A percentile compares a stretch with the other conserved stretches of the same genome.
These are phyloP conservation scores for Poeciliopsis paucimaculata DNA, from an alignment of 2,797 vertebrate species.

Conservation along the genomic window DNA sequence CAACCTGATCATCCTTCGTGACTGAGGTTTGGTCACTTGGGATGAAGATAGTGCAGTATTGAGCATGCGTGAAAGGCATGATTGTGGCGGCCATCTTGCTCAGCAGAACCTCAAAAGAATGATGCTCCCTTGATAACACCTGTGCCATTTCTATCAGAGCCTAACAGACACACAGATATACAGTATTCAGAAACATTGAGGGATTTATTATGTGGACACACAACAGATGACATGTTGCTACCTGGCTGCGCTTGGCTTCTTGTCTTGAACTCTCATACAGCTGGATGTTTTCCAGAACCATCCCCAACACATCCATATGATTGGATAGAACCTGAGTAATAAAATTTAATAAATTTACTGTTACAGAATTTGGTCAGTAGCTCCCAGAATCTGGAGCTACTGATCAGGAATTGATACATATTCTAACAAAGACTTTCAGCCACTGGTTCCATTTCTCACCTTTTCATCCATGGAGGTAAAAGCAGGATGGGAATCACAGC, in stretches of 20 bases:
- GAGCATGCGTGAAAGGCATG: conserved; percentile 89
- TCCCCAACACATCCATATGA: conserved; percentile 87
- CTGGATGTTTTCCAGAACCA: conserved; percentile 89
- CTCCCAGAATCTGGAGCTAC: too few relatives aligned
- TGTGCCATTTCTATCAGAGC: conserved; percentile 88
- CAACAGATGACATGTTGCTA: conserved; percentile 36
- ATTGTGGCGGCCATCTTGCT: conserved; percentile 90
- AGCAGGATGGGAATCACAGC: conserved; percentile 62
- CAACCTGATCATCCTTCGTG: conserved; percentile 18
- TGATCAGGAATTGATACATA: background rate
- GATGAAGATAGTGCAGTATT: conserved; percentile 89
- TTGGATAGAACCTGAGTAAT: conserved; percentile 82
- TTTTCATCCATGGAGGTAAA: conserved; percentile 89
- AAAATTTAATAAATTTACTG: background rate
- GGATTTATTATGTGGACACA: background rate
- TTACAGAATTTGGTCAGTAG: too few relatives aligned
- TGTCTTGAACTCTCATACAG: conserved; percentile 88
- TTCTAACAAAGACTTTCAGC: background rate
- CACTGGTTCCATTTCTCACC: conserved; percentile 65
- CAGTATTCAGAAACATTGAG: background rate
- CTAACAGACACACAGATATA: conserved; percentile 59
- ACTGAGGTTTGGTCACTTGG: conserved; percentile 73
- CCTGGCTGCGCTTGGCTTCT: conserved; percentile 89
- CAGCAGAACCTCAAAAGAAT: conserved; percentile 86
- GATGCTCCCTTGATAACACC: conserved; percentile 88